Conservation (phyloP, 2,888 invertebrate species). For the Drosophila austrosaltans region DNA sequence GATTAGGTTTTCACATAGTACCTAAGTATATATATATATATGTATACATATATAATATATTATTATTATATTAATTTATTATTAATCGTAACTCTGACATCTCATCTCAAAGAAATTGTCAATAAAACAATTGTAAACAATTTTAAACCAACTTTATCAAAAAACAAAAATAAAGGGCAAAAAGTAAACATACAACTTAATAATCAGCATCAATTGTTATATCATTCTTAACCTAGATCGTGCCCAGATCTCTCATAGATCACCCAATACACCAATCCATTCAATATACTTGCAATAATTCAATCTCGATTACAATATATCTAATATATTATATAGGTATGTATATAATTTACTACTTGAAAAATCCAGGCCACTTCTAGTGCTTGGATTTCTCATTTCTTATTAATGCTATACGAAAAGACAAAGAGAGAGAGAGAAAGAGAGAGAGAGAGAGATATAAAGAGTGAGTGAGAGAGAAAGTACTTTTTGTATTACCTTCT, state of each 20-base stretch:
- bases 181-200: slow-evolving; percentile 7
- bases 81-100: not conserved
- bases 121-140: slow-evolving; percentile 69
- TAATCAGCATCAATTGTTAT: slow-evolving; percentile 29
- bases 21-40: slow-evolving; percentile 5
- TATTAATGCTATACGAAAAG: not conserved
- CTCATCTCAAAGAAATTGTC: slow-evolving; percentile 61
- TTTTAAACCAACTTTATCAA: slow-evolving; percentile 50
- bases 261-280: no score
- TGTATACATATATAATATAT: not conserved
- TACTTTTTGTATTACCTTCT: not conserved
- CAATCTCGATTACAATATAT: slow-evolving; percentile 44
- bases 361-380: slow-evolving; percentile 64
- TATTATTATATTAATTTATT: not conserved
- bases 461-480: not conserved
- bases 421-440: not conserved
- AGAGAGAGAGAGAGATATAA: not conserved
- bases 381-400: slow-evolving; percentile 41
- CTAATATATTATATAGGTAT: slow-evolving; percentile 52
- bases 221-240: slow-evolving; percentile 30
- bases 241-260: not conserved
- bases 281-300: not conserved
- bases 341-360: slow-evolving; percentile 66
- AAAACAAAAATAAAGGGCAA: not conserved
- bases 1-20: slow-evolving; percentile 21